A percentile compares a stretch with the other conserved stretches of the same genome.
phyloP scores from a whole-genome alignment of 2,888 invertebrate genomes.

The Gonocerus acuteangulatus region DNA sequence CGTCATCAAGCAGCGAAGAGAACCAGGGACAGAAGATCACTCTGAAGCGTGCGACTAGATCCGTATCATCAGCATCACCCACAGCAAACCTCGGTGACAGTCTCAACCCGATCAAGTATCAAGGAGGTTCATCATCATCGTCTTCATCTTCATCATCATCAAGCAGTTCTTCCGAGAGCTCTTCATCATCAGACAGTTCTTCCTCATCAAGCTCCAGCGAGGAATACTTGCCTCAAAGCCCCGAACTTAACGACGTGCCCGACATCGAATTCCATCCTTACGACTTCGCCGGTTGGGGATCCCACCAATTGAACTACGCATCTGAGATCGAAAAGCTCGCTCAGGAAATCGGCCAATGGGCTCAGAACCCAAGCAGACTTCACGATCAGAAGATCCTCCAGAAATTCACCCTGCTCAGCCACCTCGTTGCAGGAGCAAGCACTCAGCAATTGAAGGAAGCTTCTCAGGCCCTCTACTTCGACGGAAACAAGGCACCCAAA shows the following conservation, averaged over 20 bases:
- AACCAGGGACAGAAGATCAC: not conserved
- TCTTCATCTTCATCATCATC: not conserved
- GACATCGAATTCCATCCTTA: slow-evolving; percentile 48
- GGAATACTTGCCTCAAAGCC: slow-evolving; percentile 43
- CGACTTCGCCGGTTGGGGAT: slow-evolving; percentile 42
- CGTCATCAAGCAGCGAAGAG: not conserved
- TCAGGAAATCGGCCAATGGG: slow-evolving; percentile 52
- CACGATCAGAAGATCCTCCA: slow-evolving; percentile 52
- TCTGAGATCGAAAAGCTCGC: slow-evolving; percentile 43
- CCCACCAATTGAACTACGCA: slow-evolving; percentile 39
- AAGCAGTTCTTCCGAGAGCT: slow-evolving; percentile 18
- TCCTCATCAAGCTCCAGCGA: slow-evolving; percentile 44
- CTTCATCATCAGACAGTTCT: slow-evolving; percentile 33
- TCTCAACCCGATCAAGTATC: no score
- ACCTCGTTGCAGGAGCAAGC: slow-evolving; percentile 55
- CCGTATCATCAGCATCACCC: no score
- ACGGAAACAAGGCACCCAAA: slow-evolving; percentile 42
- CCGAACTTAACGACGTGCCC: slow-evolving; percentile 46
- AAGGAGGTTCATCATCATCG: not conserved
- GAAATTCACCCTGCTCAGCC: slow-evolving; percentile 55
- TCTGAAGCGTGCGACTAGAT: no score
- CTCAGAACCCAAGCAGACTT: slow-evolving; percentile 52
- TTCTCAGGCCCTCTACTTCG: slow-evolving; percentile 48
- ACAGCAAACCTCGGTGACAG: no score
- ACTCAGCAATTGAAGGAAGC: slow-evolving; percentile 52